phyloP scores from a whole-genome alignment of 2,888 invertebrate genomes.

The Morinoia aosen region DNA sequence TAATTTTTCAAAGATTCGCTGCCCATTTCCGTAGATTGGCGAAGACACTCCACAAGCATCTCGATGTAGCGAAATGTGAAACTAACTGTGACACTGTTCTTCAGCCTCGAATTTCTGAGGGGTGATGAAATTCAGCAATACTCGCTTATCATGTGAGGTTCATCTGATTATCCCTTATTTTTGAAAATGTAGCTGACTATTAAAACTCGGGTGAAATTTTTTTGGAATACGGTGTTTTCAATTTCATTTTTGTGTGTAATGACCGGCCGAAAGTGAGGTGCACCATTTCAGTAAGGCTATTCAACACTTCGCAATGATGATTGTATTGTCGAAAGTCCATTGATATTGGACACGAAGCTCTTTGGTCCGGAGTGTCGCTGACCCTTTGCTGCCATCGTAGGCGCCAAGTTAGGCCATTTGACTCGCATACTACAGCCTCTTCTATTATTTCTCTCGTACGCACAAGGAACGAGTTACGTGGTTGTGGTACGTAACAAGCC shows the following conservation, averaged over 20 bases:
- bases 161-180: background rate
- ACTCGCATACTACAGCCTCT: conserved; percentile 38
- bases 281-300: background rate
- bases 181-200: background rate
- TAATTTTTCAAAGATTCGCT: conserved; percentile 2
- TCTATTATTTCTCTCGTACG: conserved; percentile 43
- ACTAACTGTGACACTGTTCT: background rate
- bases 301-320: background rate
- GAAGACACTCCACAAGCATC: background rate
- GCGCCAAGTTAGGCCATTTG: conserved; percentile 15
- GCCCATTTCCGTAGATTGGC: background rate
- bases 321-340: background rate
- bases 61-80: background rate
- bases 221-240: background rate
- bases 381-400: background rate
- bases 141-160: background rate
- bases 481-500: conserved; percentile 49
- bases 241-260: background rate
- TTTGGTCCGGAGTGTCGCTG: background rate
- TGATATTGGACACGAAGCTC: background rate
- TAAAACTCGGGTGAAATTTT: background rate
- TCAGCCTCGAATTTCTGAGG: background rate
- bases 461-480: conserved; percentile 48
- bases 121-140: background rate
- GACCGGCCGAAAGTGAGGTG: background rate